Percentiles rank a stretch among this genome's conserved stretches.
Evolutionary conservation across 1,140 invertebrate species (phyloP).

Genomic region (Pseudomyrmex pallidus): DNA sequence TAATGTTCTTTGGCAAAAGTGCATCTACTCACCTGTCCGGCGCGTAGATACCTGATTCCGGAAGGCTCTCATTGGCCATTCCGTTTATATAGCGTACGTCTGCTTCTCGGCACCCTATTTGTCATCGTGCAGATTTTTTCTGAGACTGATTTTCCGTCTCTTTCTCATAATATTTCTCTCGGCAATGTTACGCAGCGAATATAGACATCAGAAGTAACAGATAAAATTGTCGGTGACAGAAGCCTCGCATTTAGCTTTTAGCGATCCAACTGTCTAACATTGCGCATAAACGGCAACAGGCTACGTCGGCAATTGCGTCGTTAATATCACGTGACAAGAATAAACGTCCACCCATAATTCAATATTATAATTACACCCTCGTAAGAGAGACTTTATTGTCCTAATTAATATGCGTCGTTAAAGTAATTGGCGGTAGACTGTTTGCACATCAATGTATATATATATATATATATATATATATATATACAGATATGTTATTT

Average conservation of each 20-base stretch:
- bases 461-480: not conserved
- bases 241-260: slow-evolving; percentile 61
- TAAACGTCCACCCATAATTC: slow-evolving; percentile 83
- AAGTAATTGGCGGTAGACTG: slow-evolving; percentile 76
- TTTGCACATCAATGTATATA: slow-evolving; percentile 42
- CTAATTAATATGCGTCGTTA: slow-evolving; percentile 84
- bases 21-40: slow-evolving; percentile 58
- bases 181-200: not conserved
- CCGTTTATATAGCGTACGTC: not conserved
- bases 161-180: slow-evolving; percentile 20
- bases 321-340: slow-evolving; percentile 82
- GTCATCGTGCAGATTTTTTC: not conserved
- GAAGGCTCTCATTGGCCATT: not conserved
- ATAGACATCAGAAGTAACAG: slow-evolving; percentile 33
- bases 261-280: slow-evolving; percentile 63
- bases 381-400: slow-evolving; percentile 81
- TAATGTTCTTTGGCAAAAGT: slow-evolving; percentile 79
- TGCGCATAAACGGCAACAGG: slow-evolving; percentile 67
- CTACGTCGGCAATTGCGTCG: slow-evolving; percentile 70
- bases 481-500: no score
- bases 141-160: not conserved
- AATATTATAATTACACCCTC: slow-evolving; percentile 85
- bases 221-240: slow-evolving; percentile 27
- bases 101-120: not conserved
- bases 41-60: not conserved